Evolutionary conservation across 2,888 invertebrate species (phyloP).

Genomic region (Plemyria rubiginata): DNA sequence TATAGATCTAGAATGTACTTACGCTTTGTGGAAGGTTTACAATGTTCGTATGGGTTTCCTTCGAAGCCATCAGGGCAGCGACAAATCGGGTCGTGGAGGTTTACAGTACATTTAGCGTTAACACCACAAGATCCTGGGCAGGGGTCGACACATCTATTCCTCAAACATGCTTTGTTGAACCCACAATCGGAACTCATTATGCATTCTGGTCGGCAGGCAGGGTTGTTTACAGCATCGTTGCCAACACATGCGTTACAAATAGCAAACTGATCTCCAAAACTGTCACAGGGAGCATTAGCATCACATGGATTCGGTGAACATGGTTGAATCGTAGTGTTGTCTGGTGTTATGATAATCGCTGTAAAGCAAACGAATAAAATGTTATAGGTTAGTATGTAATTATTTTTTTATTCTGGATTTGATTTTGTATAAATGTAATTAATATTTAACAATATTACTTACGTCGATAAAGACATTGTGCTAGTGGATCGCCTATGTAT

Average conservation of each 20-base stretch:
- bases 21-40: conserved; percentile 84
- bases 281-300: conserved; percentile 87
- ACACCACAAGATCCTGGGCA: conserved; percentile 92
- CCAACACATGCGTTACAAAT: conserved; percentile 92
- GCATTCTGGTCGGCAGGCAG: conserved; percentile 93
- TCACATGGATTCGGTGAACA: conserved; percentile 93
- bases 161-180: conserved; percentile 90
- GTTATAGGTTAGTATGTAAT: too few relatives aligned
- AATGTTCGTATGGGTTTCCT: conserved; percentile 92
- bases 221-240: conserved; percentile 87
- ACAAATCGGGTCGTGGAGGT: conserved; percentile 90
- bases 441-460: conserved; percentile 53
- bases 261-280: conserved; percentile 90
- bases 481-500: conserved; percentile 91
- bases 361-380: conserved; percentile 19
- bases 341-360: conserved; percentile 81
- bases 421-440: not conserved
- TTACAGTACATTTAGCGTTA: conserved; percentile 88
- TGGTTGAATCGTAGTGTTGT: conserved; percentile 87
- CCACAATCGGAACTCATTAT: conserved; percentile 92
- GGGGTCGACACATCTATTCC: conserved; percentile 90
- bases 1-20: conserved; percentile 54
- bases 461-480: conserved; percentile 87
- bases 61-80: conserved; percentile 87
- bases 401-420: too few relatives aligned